Evolutionary conservation across 2,888 invertebrate species (phyloP), one percentile per base, ranked within the genome.

Genomic region (Sialis lutaria): DNA sequence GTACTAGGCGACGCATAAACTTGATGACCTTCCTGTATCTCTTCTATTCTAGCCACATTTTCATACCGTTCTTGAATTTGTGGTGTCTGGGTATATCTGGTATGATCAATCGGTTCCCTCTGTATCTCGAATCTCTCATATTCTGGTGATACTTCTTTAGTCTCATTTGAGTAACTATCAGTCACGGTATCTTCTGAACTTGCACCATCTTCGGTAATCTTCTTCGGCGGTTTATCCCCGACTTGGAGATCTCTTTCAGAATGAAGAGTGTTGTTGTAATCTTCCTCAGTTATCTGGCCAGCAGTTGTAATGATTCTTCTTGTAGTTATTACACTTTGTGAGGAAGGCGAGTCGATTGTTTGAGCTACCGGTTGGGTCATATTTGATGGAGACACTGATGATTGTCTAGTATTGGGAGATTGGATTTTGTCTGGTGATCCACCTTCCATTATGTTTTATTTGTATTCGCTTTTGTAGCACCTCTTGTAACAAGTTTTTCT

Each of bases 261-360:
- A 12, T 53, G 58, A 1, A 60, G 52, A 8, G 60, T 59, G 2
- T 50, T 49, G n/a, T 63, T 62, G 10, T 54, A 52, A 6, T 58
- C 51, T 1, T 58, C 56, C 46, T 64, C 64, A 1, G 63, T 74
- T 50, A 76, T 75, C 57, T 75, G 75, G 3, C 75, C 76, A 40
- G 75, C 68, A 7, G 76, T 67, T 22, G 75, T 76, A 55, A 77
- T 77, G 33, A 75, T 76, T 44, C 76, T 67, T 7, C 74, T 67
- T 32, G 70, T 65, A 8, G 74, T 75, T 58, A 76, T 76, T 13
- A 76, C 76, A 10, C 68, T 67, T 40, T 39, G 45, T 31, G 40
- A 40, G 4, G 39, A 6, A 12, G 43, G 32, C 9, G 43, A 12
- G 6, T 33, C 9, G 6, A 32, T 13, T 33, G 43, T 6, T 33